phyloP scores from a whole-genome alignment of 1,140 invertebrate genomes.

The Amyelois transitella region DNA sequence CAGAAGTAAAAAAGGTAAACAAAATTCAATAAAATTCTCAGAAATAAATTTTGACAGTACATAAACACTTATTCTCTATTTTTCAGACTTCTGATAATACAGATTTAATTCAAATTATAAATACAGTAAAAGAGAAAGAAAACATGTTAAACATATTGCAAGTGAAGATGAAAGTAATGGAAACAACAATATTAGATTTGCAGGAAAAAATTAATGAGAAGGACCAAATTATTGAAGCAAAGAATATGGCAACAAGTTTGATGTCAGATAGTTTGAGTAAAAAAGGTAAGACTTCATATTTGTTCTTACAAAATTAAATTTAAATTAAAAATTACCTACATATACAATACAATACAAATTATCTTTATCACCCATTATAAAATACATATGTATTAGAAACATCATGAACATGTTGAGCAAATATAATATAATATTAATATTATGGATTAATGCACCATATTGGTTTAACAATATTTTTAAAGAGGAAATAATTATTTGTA shows the following conservation, averaged over 20 bases:
- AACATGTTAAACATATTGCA: slow-evolving; percentile 60
- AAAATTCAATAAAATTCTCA: neutral
- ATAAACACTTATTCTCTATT: slow-evolving; percentile 12
- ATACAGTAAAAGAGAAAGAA: slow-evolving; percentile 61
- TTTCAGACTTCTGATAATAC: slow-evolving; percentile 32
- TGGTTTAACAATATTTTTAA: too few species aligned
- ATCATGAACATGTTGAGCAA: too few species aligned
- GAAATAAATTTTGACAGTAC: neutral
- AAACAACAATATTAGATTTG: slow-evolving; percentile 80
- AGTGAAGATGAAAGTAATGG: slow-evolving; percentile 77
- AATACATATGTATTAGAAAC: too few species aligned
- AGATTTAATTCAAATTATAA: slow-evolving; percentile 43
- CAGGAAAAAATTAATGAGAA: slow-evolving; percentile 89
- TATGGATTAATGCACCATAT: too few species aligned
- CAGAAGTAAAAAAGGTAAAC: slow-evolving; percentile 43
- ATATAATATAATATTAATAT: too few species aligned
- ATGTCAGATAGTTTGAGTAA: slow-evolving; percentile 84
- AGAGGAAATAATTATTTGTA: too few species aligned
- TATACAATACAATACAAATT: too few species aligned
- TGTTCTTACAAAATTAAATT: too few species aligned
- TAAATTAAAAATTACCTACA: too few species aligned
- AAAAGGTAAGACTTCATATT: slow-evolving; percentile 74
- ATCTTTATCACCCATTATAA: too few species aligned
- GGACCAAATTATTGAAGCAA: slow-evolving; percentile 88
- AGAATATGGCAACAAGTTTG: slow-evolving; percentile 86